Evolutionary conservation across 2,888 invertebrate genomes (phyloP), one percentile per base, ranked within the genome.

Genomic region (Euzophera pinguis): DNA sequence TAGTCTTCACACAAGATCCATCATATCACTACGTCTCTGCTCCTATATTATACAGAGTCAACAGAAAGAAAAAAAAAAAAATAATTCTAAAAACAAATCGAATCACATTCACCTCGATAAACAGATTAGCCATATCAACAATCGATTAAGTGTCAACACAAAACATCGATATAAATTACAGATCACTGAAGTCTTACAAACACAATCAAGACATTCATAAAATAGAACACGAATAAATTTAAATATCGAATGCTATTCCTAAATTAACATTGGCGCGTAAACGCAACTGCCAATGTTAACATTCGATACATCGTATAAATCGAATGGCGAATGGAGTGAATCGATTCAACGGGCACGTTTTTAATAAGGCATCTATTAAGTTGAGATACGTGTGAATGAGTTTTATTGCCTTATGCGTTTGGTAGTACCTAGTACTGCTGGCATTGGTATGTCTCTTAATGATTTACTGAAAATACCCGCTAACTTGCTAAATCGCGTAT

Each of bases 331-430:
- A 67, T 65, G 75, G 69, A 65, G 65, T 70, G 73, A 76, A 78
- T 78, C 79, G 79, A 81, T 78, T 80, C 72, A 77, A 63, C 75
- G 69, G 65, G 70, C 67, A 73, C 67, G 81, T 81, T 85, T 88
- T 89, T 90, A 90, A 90, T 89, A 89, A 88, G 88, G 82, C 77
- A 71, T 81, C 79, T 75, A 81, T 81, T 81, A 78, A 73, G 64
- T 82, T 89, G 89, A 89, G 83, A 84, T 83, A 87, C 89, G 82
- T 88, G 85, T 90, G 88, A 90, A 90, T 90, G 86, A 87, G 78
- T 84, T 78, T 83, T 84, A 83, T 80, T 78, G 73, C 89, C 89
- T 85, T 90, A 81, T 85, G 75, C 75, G 89, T 75, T 73, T 56
- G 58, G 63, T 71, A 67, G 66, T 45, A 32, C 45, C 32, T 45